Evolutionary conservation across 2,888 invertebrate genomes (phyloP), one percentile per base, ranked within the genome.

Genomic region (Acrobasis suavella): DNA sequence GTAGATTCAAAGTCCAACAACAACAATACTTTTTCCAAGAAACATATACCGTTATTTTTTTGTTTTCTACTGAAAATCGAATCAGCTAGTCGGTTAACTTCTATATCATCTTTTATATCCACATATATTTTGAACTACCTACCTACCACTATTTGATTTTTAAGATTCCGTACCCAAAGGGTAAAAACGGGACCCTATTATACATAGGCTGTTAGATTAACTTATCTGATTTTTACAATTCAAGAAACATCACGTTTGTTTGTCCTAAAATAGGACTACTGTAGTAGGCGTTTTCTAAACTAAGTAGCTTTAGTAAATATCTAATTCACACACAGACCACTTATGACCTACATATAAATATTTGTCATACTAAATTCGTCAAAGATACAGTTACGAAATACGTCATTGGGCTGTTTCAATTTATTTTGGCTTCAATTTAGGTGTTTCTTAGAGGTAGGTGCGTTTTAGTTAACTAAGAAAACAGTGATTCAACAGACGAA

Each of bases 381-480:
- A 80, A 76, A 75, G 74, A 72, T 67, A 78, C 80, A 69, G 80
- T 87, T 88, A 81, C 81, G 80, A 85, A 86, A 87, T 80, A 80
- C 82, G 81, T 84, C 84, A 87, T 74, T 76, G 80, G 76, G 75
- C 78, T 83, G 75, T 78, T 84, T 76, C 71, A 80, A 86, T 91
- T 88, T 90, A 91, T 87, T 90, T 89, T 89, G 87, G 90, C 87
- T 80, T 80, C 81, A 82, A 86, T 86, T 83, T 87, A 82, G 82
- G 83, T 81, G 81, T 85, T 86, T 81, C 87, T 82, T 76, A 79
- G 76, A 78, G 80, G 77, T 80, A 78, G 78, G 66, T 71, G 72
- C 70, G 77, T 78, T 82, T 80, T 76, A 78, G 72, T 80, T 78
- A 80, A 72, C 73, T 78, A 66, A 76, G 79, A 78, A 77, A 76